Evolutionary conservation across 2,888 invertebrate species (phyloP), one percentile per base, ranked within the genome.

Genomic region (Nasonovia ribisnigri): DNA sequence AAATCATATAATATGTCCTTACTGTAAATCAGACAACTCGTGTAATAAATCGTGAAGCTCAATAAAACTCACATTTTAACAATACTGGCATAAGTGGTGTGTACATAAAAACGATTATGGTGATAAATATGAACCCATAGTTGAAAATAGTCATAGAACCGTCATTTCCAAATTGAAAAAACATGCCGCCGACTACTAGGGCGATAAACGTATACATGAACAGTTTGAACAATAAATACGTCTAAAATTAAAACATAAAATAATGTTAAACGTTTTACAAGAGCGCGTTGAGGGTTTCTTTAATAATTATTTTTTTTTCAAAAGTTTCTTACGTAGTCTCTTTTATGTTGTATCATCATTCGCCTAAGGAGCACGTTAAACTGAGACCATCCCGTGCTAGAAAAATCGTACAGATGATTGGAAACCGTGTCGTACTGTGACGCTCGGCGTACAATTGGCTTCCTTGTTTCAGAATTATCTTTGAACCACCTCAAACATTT

Each of bases 81-180:
- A 98, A 96, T 87, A 98, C 97, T 5, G 98, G 98, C 96, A 98
- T 97, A 97, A 98, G 97, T 0, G 98, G 98, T 92, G 98, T 96
- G 95, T 98, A 98, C 95, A 98, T 96, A 96, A 98, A 97, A 54
- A 97, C 97, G 94, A 98, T 98, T 42, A 97, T 96, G 94, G 97
- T 97, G 1, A 97, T 97, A 95, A 97, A 98, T 95, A 97, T 98
- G 95, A 98, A 98, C 24, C 98, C 98, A 95, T 98, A 98, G 96
- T 98, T 98, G 95, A 97, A 98, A 51, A 98, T 96, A 0, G 98
- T 97, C 95, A 98, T 98, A 0, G 98, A 97, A 0, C 97, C 98
- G 95, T 98, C 98, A 95, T 97, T 97, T 26, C 98, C 98, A 96
- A 98, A 97, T 94, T 97, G 96, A 84, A 96, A 96, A 95, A 97